Evolutionary conservation across 2,888 invertebrate species (phyloP), one percentile per base, ranked within the genome.

Genomic region (Cenopis cana): DNA sequence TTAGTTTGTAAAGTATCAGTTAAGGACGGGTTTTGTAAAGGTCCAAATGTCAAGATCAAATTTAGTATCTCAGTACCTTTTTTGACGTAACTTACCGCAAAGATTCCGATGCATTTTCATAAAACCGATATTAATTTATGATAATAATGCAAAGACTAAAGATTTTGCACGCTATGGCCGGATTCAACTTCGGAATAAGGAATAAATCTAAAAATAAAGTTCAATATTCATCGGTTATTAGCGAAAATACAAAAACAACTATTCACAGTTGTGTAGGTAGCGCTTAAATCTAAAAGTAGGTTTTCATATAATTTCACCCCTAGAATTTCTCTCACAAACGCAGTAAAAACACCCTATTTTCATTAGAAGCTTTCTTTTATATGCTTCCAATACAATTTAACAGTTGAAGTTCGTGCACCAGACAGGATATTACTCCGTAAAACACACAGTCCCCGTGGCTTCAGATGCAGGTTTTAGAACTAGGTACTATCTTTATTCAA

Each of bases 401-500:
- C 64, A 12, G 52, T 54, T 61, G 24, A 8, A 24, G n/a, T 54
- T 62, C 18, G 50, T 33, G 20, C 29, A 29, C 20, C 36, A 20
- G 62, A 54, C 64, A 36, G 64, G 64, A 64, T 64, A 64, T 64
- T 64, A 29, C 64, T 20, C 20, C 36, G 33, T 10, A 64, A 62
- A 62, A 38, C 38, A 64, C 52, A 54, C 64, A 52, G 52, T n/a
- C 14, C 46, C 20, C 18, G 29, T 50, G 12, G 61, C 64, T 52
- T 20, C 20, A 46, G n/a, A 46, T 64, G 38, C 20, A 36, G 52
- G 14, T 38, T 12, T 64, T n/a, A 54, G 52, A 49, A 64, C 38
- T 52, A n/a, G n/a, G n/a, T n/a, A 64, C 64, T 64, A 64, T 64
- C 52, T 64, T 54, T 36, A 64, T 64, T 54, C 52, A 10, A 64